Conservation (phyloP, 2,797 vertebrate species). For the Fratercula arctica region DNA sequence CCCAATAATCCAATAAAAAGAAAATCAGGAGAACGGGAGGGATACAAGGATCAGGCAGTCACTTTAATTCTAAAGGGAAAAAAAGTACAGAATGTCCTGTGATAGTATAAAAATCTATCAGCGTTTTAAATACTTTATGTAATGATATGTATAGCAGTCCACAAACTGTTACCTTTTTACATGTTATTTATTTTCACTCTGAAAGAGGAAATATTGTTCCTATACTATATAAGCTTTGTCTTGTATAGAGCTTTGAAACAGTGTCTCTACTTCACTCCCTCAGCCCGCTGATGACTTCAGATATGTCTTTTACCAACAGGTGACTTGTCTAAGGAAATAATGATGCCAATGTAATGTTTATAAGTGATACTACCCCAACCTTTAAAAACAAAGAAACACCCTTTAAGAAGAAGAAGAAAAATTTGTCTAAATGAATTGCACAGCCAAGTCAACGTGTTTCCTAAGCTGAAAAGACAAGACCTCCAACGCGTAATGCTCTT, state of each 20-base stretch:
- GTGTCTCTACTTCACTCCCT: background rate
- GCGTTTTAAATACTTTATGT: background rate
- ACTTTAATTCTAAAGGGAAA: background rate
- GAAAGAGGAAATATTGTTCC: background rate
- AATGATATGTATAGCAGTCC: background rate
- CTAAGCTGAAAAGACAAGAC: background rate
- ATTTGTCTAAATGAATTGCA: background rate
- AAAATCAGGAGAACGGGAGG: background rate
- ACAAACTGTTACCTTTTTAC: background rate
- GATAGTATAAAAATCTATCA: background rate
- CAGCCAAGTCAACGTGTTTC: background rate
- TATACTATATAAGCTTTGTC: background rate
- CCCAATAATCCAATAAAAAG: background rate
- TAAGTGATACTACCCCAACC: background rate
- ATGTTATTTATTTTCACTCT: background rate
- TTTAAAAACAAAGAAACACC: background rate
- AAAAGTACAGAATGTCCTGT: background rate
- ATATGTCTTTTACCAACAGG: background rate
- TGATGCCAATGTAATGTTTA: accelerated
- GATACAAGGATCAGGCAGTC: background rate
- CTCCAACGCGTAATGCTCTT: background rate
- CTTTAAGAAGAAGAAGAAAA: background rate
- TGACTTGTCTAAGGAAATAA: background rate
- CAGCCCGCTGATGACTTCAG: background rate
- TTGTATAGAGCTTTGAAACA: background rate